Evolutionary conservation across 2,797 vertebrate genomes (phyloP).

Genomic region (Poeciliopsis paucimaculata): DNA sequence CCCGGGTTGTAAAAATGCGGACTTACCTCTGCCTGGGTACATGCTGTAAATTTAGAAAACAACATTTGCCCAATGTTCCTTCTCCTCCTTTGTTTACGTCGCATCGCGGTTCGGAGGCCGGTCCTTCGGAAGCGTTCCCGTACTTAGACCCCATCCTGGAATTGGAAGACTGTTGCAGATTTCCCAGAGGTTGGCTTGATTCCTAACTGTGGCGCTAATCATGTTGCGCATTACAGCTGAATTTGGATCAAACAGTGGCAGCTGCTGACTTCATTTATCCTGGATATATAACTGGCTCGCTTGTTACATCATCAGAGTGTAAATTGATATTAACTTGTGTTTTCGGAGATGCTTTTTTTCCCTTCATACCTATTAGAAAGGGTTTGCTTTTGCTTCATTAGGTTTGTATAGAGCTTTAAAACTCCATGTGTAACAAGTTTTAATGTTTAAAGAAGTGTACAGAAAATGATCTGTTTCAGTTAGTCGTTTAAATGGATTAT

Average conservation of each 20-base stretch:
- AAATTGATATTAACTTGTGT: neutral
- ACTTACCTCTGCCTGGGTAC: neutral
- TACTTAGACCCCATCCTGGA: neutral
- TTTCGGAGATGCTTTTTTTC: neutral
- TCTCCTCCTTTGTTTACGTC: neutral
- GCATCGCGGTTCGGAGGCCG: neutral
- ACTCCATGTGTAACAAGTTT: neutral
- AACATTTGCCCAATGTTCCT: neutral
- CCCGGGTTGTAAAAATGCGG: neutral
- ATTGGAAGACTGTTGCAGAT: neutral
- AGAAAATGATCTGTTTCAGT: neutral
- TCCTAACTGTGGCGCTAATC: neutral
- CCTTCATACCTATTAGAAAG: neutral
- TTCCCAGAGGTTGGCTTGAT: neutral
- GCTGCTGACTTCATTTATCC: neutral
- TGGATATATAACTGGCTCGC: neutral
- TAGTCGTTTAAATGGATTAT: neutral
- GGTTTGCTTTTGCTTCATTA: neutral
- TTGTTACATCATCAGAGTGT: neutral
- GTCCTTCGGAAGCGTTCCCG: neutral
- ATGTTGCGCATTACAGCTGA: neutral
- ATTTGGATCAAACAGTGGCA: neutral
- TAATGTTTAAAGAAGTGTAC: neutral
- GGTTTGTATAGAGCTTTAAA: neutral
- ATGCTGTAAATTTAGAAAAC: neutral